Evolutionary conservation across 1,140 invertebrate species (phyloP).

Genomic region (Ditylenchus dipsaci): DNA sequence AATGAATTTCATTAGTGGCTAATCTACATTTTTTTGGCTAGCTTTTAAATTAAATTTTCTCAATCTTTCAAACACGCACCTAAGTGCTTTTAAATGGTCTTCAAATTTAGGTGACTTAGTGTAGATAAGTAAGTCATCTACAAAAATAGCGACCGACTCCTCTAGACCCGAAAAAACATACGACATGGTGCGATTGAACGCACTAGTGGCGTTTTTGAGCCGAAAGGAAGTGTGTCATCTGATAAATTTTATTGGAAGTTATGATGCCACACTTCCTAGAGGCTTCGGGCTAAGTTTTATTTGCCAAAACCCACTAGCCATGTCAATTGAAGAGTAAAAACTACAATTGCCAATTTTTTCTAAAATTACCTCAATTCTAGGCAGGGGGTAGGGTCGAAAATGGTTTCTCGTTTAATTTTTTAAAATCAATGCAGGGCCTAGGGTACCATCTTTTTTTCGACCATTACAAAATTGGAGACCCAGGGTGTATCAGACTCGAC

Average conservation of each 20-base stretch:
- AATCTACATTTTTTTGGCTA: conserved; percentile 31
- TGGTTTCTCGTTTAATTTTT: conserved; percentile 2
- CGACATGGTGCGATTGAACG: conserved; percentile 19
- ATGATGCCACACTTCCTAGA: conserved; percentile 15
- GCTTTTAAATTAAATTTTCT: conserved; percentile 11
- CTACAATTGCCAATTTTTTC: conserved; percentile 16
- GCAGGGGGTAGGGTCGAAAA: not conserved
- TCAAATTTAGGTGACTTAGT: conserved; percentile 17
- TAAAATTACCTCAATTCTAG: not conserved
- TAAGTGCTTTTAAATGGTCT: conserved; percentile 6
- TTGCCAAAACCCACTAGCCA: conserved; percentile 8
- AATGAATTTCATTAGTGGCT: conserved; percentile 29
- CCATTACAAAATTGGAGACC: not conserved
- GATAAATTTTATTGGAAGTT: conserved; percentile 11
- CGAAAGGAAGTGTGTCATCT: conserved; percentile 30
- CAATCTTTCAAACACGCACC: conserved; percentile 18
- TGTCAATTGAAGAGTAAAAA: conserved; percentile 5
- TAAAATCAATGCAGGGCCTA: conserved; percentile 15
- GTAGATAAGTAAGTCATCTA: conserved; percentile 4
- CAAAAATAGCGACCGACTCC: not conserved
- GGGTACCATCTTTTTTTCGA: conserved; percentile 8
- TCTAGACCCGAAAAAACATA: conserved; percentile 50
- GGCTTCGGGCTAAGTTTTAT: conserved; percentile 39
- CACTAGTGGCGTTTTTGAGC: conserved; percentile 19
- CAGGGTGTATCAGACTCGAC: conserved; percentile 7